Base-by-base conservation (phyloP, 2,888 invertebrate genomes). In the Oxytorus armatus region DNA sequence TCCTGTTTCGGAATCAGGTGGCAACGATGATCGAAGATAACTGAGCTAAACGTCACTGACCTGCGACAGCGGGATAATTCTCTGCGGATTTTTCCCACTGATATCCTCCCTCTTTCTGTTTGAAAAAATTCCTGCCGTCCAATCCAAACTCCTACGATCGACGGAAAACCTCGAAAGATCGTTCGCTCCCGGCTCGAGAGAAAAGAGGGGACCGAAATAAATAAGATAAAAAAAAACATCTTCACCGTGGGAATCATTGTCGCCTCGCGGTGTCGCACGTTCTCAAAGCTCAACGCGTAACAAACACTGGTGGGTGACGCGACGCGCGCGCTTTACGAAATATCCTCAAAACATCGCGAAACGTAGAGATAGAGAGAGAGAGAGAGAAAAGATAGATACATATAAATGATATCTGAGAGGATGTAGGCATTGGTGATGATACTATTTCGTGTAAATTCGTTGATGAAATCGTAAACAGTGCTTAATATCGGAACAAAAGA, bases 31-130 rank as follows among this genome's bases (percentile, higher is more conserved):
- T 53, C 42, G 14, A 73, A 21, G 42, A 63, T 53, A 33, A 11
- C 14, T 61, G 42, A 42, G 47, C 47, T 8, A 63, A n/a, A 53
- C 77, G 76, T 77, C 78, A 84, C 81, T 83, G 83, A 84, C 83
- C 84, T 84, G 73, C 74, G 66, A 77, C 72, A 82, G 51, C 42
- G 10, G 29, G 51, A 72, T 49, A 57, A 61, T 39, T 68, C 53
- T 51, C 49, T 65, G 47, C 66, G 36, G 57, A 59, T 74, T 51
- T 25, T 53, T 23, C 14, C 5, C 53, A 16, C 25, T 0, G 7
- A 25, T 39, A 23, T 25, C 39, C 39, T 33, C 33, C 18, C 10
- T 14, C 25, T 18, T 11, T n/a, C 8, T 11, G n/a, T n/a, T n/a
- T n/a, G n/a, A n/a, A n/a, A 36, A 36, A 36, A 29, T 2, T 29